Evolutionary conservation across 2,113 vertebrate species (phyloP), one percentile per base, ranked within the genome.

Genomic region (Pteronura brasiliensis): DNA sequence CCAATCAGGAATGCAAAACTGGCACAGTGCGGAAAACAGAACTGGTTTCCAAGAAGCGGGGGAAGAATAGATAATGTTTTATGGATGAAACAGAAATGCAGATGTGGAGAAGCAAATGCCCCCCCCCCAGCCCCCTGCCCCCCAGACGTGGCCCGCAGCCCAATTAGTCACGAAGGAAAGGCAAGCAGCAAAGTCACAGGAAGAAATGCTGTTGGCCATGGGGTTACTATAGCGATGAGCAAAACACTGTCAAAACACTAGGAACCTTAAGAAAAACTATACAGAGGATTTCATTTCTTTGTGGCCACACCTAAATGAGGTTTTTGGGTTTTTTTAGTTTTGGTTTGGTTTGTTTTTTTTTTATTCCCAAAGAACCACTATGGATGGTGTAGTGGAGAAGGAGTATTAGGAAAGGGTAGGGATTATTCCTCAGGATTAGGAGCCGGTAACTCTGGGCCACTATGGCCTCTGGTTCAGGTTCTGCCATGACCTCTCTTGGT

Each of bases 161-260:
- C 86, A 81, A 65, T 95, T 88, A 96, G 92, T 97, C 95, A 97
- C 79, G 93, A 79, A 90, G 82, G 79, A 91, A 91, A 94, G 77
- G 61, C 79, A 96, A 97, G 95, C 17, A 90, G 77, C 87, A 95
- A 96, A 97, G 88, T 80, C 93, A 96, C 44, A 77, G 69, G 42
- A 94, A 93, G 82, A 95, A 87, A 90, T 29, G 11, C 17, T 90
- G 93, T 77, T 96, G 74, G 93, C 95, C 88, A 95, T 80, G 87
- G 90, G 7, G 82, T 97, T 98, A 94, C 95, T 95, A 96, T 65
- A 93, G 96, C 55, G 95, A 97, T 74, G 57, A 93, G 67, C 49
- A 97, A 97, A 98, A 98, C 95, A 97, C 29, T 86, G 49, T 96
- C 63, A 96, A 97, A 98, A 97, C 87, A 97, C 29, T 72, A 72